Evolutionary conservation across 2,888 invertebrate species (phyloP).

Genomic region (Lepidochrysops patricia): DNA sequence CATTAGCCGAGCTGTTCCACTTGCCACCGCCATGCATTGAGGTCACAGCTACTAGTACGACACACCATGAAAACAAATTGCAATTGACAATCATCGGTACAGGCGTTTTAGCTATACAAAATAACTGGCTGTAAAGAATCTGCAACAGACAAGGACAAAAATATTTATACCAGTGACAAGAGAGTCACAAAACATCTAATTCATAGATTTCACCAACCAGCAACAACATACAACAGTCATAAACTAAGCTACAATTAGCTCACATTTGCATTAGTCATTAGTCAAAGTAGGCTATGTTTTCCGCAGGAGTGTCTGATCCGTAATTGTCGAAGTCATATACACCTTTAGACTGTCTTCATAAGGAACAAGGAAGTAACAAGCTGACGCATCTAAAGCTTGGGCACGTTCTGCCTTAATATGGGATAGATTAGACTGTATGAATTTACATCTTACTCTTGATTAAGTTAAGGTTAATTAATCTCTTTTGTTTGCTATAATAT

Average conservation of each 20-base stretch:
- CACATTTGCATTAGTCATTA: neutral
- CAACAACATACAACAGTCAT: neutral
- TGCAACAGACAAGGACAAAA: too few relatives aligned
- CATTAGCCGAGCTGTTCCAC: constrained; percentile 43
- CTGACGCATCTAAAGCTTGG: neutral
- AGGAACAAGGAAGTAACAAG: neutral
- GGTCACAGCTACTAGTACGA: neutral
- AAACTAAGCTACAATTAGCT: neutral
- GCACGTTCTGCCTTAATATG: neutral
- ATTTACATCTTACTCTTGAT: neutral
- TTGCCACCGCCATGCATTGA: constrained; percentile 1
- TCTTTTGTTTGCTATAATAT: too few relatives aligned
- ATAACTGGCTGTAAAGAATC: too few relatives aligned
- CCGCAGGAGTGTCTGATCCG: neutral
- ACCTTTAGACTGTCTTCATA: neutral
- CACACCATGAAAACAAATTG: neutral
- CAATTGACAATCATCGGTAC: too few relatives aligned
- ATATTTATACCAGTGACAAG: too few relatives aligned
- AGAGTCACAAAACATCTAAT: too few relatives aligned
- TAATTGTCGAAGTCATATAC: neutral
- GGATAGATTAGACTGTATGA: neutral
- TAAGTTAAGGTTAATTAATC: too few relatives aligned
- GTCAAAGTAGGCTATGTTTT: neutral
- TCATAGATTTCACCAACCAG: too few relatives aligned
- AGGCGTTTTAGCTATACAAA: too few relatives aligned